phyloP scores from a whole-genome alignment of 2,797 vertebrate species.

The Hafferia zeledoni region DNA sequence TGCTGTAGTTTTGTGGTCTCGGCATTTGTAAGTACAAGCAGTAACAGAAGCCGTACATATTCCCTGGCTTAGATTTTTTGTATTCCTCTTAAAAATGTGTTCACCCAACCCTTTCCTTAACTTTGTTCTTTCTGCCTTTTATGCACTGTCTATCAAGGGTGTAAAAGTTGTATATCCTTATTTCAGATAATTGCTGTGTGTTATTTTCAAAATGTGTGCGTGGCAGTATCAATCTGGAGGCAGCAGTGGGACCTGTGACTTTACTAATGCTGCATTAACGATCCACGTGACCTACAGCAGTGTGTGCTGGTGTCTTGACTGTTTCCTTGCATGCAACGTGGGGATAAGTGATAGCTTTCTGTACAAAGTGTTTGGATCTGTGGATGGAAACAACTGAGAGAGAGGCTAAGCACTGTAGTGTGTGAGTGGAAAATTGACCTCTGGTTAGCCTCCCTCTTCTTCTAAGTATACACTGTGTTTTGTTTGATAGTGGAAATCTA shows the following conservation, averaged over 20 bases:
- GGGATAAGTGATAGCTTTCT: neutral
- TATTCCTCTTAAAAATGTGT: neutral
- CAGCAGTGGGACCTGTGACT: neutral
- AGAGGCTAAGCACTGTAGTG: neutral
- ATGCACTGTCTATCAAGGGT: neutral
- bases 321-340: neutral
- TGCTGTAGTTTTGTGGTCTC: neutral
- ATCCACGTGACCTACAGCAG: neutral
- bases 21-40: neutral
- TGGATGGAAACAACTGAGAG: constrained; percentile 1
- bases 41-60: neutral
- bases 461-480: constrained; percentile 25
- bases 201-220: neutral
- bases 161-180: neutral
- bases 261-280: neutral
- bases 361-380: neutral
- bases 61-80: neutral
- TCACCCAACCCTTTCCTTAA: neutral
- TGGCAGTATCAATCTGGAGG: neutral
- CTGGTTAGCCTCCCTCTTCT: constrained; percentile 5
- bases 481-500: constrained; percentile 59
- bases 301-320: neutral
- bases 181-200: neutral
- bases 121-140: neutral
- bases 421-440: constrained; percentile 43